These are phyloP conservation scores for Erythrolamprus reginae DNA, from an alignment of 2,113 vertebrate species.

Conservation along the genomic window DNA sequence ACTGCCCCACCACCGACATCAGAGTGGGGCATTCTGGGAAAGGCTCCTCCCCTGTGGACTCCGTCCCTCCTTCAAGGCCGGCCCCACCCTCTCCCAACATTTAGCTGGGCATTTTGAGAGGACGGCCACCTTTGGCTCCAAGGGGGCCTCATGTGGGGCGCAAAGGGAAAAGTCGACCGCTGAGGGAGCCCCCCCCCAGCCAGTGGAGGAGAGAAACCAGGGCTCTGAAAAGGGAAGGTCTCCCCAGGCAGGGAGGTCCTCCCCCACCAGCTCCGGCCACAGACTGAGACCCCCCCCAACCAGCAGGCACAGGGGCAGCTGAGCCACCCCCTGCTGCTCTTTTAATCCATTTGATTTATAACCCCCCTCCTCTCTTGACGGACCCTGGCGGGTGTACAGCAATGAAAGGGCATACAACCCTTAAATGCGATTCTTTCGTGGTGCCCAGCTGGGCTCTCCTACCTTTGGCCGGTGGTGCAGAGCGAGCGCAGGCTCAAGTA, in stretches of 20 bases:
- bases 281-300: no score
- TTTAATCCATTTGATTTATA: no score
- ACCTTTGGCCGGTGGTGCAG: conserved; percentile 84
- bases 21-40: neutral
- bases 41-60: neutral
- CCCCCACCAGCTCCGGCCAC: neutral
- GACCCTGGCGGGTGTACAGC: no score
- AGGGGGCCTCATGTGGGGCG: neutral
- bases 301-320: neutral
- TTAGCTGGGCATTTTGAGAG: neutral
- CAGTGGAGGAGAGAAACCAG: no score
- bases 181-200: no score
- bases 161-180: neutral
- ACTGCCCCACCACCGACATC: neutral
- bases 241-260: neutral
- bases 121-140: neutral
- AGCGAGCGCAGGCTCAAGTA: conserved; percentile 89
- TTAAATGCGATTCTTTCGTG: no score
- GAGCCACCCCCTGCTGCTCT: no score
- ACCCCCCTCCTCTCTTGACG: no score
- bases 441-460: conserved; percentile 36
- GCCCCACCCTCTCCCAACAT: neutral
- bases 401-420: no score
- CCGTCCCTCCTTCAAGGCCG: neutral
- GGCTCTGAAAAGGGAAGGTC: neutral